Conservation (phyloP, 92 coral and sea anemone species). For the Pocillopora meandrina region DNA sequence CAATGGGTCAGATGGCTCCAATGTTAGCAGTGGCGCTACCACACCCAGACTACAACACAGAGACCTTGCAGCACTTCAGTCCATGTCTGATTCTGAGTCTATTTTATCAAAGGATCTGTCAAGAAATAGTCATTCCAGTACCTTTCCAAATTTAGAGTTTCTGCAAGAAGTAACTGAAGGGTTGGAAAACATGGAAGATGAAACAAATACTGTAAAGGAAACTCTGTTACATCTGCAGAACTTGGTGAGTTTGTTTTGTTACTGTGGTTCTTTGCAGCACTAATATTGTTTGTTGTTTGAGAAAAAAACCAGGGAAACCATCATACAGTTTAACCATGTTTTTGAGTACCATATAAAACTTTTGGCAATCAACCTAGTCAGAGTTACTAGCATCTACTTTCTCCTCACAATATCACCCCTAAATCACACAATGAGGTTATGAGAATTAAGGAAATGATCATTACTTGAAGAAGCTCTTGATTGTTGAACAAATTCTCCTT, state of each 20-base stretch:
- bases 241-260: slow-evolving; percentile 59
- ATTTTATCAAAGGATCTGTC: slow-evolving; percentile 28
- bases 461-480: too few relatives aligned
- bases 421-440: too few relatives aligned
- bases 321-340: neutral
- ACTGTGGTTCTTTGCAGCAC: neutral
- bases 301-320: neutral
- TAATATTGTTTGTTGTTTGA: too few relatives aligned
- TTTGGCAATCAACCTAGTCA: too few relatives aligned
- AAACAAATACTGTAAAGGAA: slow-evolving; percentile 60
- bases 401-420: too few relatives aligned
- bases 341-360: too few relatives aligned
- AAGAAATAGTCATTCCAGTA: neutral
- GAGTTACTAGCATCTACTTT: too few relatives aligned
- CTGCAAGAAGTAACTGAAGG: slow-evolving; percentile 69
- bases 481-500: too few relatives aligned
- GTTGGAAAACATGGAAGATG: slow-evolving; percentile 87
- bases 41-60: slow-evolving; percentile 64
- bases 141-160: slow-evolving; percentile 54
- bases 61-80: slow-evolving; percentile 29
- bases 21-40: slow-evolving; percentile 67
- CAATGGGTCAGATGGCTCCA: slow-evolving; percentile 57
- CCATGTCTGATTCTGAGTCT: slow-evolving; percentile 61
- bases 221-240: slow-evolving; percentile 72
- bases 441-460: too few relatives aligned